A percentile compares a stretch with the other conserved stretches of the same genome.
Conservation (phyloP, 92 coral and sea anemone genomes). For the Epizoanthus scotinus region DNA sequence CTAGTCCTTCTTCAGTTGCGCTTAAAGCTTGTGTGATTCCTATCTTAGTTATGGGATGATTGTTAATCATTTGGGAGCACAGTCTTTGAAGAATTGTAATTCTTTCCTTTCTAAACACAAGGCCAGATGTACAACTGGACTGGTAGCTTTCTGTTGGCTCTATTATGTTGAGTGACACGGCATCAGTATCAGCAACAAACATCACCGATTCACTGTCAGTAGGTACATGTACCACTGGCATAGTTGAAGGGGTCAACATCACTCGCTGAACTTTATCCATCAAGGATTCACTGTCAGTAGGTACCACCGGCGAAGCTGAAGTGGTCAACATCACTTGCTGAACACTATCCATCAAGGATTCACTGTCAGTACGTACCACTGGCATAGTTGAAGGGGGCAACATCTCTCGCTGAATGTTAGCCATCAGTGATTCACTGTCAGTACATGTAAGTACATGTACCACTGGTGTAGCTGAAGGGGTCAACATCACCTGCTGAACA, state of each 20-base stretch:
- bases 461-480: no score
- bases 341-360: no score
- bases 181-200: not conserved
- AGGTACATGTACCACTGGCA: no score
- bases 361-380: no score
- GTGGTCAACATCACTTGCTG: no score
- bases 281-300: slow-evolving; percentile 2
- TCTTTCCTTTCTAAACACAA: not conserved
- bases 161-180: not conserved
- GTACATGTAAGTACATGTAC: no score
- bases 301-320: not conserved
- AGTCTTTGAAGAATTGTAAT: not conserved
- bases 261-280: not conserved
- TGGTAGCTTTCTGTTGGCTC: not conserved
- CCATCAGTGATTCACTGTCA: no score
- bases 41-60: slow-evolving; percentile 11
- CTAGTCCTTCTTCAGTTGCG: slow-evolving; percentile 11
- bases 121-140: not conserved
- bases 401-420: no score
- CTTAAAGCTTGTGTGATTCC: not conserved
- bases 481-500: no score
- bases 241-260: not conserved
- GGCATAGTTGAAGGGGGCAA: no score
- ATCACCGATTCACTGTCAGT: no score
- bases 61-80: slow-evolving; percentile 31